These are phyloP conservation scores for Danaus melanippus DNA, from an alignment of 1,140 invertebrate genomes.

Conservation along the genomic window DNA sequence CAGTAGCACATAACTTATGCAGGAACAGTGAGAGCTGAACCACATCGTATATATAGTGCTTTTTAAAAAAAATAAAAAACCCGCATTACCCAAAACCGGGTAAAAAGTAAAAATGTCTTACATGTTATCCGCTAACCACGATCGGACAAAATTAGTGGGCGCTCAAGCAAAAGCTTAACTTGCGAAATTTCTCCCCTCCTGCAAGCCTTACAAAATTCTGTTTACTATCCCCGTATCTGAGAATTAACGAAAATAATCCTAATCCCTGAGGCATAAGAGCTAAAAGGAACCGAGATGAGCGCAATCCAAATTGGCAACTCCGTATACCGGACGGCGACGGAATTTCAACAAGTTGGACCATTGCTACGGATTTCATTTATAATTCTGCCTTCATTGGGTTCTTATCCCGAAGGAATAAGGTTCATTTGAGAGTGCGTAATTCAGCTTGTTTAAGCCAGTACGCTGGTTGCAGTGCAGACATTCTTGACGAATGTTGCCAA, in stretches of 20 bases:
- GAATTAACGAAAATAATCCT: constrained; percentile 35
- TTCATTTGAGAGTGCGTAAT: constrained; percentile 31
- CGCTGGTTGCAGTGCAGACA: constrained; percentile 44
- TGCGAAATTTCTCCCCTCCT: constrained; percentile 63
- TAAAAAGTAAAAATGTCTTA: constrained; percentile 38
- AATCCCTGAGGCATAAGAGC: constrained; percentile 32
- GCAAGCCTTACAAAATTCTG: constrained; percentile 38
- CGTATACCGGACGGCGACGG: constrained; percentile 49
- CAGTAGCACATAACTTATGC: constrained; percentile 34
- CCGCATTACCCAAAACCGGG: constrained; percentile 13
- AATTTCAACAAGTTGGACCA: constrained; percentile 67
- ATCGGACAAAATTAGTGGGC: constrained; percentile 51
- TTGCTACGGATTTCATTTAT: constrained; percentile 36
- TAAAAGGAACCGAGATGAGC: constrained; percentile 21
- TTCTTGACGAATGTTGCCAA: constrained; percentile 65
- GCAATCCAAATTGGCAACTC: constrained; percentile 43
- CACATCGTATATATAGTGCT: constrained; percentile 35
- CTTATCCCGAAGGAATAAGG: constrained; percentile 33
- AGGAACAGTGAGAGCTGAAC: constrained; percentile 28
- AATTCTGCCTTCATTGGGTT: constrained; percentile 19
- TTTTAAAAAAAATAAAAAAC: constrained; percentile 20
- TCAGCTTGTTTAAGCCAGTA: constrained; percentile 31
- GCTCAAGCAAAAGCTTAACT: constrained; percentile 54
- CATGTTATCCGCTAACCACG: constrained; percentile 41
- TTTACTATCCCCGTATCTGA: constrained; percentile 19